phyloP scores from a whole-genome alignment of 2,797 vertebrate genomes.

The Philypnodon macrostomus region DNA sequence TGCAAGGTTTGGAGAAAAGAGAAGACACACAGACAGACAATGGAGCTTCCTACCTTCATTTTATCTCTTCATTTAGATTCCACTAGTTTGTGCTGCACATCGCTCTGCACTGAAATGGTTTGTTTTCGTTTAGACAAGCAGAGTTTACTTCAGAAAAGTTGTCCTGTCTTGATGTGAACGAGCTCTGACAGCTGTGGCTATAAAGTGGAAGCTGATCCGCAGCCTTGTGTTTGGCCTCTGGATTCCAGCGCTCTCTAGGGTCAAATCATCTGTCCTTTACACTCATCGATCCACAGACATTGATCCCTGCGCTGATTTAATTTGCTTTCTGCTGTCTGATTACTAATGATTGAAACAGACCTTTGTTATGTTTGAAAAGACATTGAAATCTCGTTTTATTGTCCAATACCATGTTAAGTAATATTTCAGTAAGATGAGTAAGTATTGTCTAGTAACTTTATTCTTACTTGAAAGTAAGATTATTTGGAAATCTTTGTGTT shows the following conservation, averaged over 20 bases:
- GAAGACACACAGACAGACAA: slow-evolving; percentile 22
- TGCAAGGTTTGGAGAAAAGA: slow-evolving; percentile 44
- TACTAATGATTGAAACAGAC: slow-evolving; percentile 72
- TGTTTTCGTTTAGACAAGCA: slow-evolving; percentile 60
- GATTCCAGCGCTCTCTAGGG: slow-evolving; percentile 65
- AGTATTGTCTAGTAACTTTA: too few species aligned
- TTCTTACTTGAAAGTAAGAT: too few species aligned
- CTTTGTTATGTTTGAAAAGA: slow-evolving; percentile 57
- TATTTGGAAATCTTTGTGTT: too few species aligned
- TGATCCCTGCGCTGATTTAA: slow-evolving; percentile 68
- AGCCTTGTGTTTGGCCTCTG: slow-evolving; percentile 55
- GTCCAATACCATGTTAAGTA: too few species aligned
- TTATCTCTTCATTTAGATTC: slow-evolving; percentile 60
- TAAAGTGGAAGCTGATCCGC: slow-evolving; percentile 69
- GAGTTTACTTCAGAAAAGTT: slow-evolving; percentile 55
- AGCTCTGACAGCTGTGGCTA: slow-evolving; percentile 69
- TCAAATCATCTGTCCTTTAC: slow-evolving; percentile 72
- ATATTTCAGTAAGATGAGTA: too few species aligned
- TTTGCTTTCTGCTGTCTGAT: slow-evolving; percentile 67
- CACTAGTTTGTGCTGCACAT: slow-evolving; percentile 55
- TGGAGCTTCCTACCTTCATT: slow-evolving; percentile 50
- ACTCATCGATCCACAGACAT: slow-evolving; percentile 68
- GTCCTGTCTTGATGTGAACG: slow-evolving; percentile 64
- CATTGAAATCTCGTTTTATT: too few species aligned
- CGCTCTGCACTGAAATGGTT: slow-evolving; percentile 56